Evolutionary conservation across 2,797 vertebrate genomes (phyloP).

Genomic region (Leuciscus waleckii): DNA sequence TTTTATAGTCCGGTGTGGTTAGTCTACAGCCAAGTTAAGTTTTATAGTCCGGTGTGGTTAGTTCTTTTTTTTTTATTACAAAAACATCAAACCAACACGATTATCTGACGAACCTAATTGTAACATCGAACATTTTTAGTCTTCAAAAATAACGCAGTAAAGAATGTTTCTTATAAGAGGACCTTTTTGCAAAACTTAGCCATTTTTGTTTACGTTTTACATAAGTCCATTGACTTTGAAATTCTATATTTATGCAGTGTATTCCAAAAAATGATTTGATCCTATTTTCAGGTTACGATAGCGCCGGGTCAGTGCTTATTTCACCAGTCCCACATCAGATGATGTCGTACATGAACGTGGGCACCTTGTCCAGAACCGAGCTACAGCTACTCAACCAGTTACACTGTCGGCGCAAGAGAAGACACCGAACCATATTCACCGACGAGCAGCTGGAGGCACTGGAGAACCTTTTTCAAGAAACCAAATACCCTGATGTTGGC

Average conservation of each 20-base stretch:
- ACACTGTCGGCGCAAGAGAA: conserved; percentile 93
- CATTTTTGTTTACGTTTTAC: too few relatives aligned
- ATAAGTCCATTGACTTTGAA: neutral
- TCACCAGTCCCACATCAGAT: conserved; percentile 95
- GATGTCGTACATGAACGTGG: conserved; percentile 97
- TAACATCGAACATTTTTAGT: neutral
- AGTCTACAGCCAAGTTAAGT: neutral
- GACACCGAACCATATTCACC: conserved; percentile 96
- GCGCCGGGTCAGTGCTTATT: conserved; percentile 88
- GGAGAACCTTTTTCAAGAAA: conserved; percentile 97
- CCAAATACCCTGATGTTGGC: conserved; percentile 97
- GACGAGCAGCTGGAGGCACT: conserved; percentile 97
- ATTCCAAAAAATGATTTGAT: neutral
- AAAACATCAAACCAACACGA: neutral
- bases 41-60: neutral
- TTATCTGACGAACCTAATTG: neutral
- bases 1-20: neutral
- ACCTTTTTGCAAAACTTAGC: neutral
- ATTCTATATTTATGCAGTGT: neutral
- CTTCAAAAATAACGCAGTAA: neutral
- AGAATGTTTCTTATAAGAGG: neutral
- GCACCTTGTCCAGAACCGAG: conserved; percentile 93
- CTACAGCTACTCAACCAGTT: conserved; percentile 96
- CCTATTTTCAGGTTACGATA: conserved; percentile 85
- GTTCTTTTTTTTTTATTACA: neutral